Evolutionary conservation across 2,113 vertebrate genomes (phyloP).

Genomic region (Pseudolaguvia tuberculata): DNA sequence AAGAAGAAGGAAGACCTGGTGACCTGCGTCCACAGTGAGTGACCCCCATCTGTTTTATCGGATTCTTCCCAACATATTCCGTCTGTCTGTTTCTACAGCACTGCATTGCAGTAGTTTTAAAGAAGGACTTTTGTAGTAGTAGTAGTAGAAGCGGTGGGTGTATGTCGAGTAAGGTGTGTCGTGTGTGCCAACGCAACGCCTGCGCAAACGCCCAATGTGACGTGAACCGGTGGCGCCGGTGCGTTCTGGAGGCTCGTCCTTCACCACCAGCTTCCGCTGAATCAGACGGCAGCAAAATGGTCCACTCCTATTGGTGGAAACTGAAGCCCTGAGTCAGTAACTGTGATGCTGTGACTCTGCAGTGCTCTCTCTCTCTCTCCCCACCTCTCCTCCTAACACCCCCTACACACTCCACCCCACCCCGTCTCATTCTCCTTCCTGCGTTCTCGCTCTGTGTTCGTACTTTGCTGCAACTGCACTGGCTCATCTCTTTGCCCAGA

Average conservation of each 20-base stretch:
- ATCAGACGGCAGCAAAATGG: constrained; percentile 10
- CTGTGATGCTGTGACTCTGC: constrained; percentile 25
- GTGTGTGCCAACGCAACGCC: not conserved
- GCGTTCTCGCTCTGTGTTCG: no score
- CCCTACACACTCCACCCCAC: no score
- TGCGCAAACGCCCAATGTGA: not conserved
- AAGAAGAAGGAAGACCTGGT: constrained; percentile 76
- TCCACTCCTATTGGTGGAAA: constrained; percentile 33
- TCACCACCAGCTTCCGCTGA: constrained; percentile 11
- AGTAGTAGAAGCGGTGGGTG: not conserved
- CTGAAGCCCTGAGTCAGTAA: constrained; percentile 33
- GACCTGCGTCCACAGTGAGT: constrained; percentile 93
- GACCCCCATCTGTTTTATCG: not conserved
- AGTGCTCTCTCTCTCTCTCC: not conserved
- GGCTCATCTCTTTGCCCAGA: constrained; percentile 15
- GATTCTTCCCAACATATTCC: not conserved
- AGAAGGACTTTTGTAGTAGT: not conserved
- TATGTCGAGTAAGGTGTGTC: not conserved
- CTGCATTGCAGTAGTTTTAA: constrained; percentile 29
- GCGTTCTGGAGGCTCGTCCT: constrained; percentile 34
- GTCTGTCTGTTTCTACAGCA: not conserved
- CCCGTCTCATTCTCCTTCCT: not conserved
- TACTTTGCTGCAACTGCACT: no score
- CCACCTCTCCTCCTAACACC: no score
- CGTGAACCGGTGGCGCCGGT: not conserved